phyloP scores from a whole-genome alignment of 2,113 vertebrate genomes.

The Urocitellus parryii region DNA sequence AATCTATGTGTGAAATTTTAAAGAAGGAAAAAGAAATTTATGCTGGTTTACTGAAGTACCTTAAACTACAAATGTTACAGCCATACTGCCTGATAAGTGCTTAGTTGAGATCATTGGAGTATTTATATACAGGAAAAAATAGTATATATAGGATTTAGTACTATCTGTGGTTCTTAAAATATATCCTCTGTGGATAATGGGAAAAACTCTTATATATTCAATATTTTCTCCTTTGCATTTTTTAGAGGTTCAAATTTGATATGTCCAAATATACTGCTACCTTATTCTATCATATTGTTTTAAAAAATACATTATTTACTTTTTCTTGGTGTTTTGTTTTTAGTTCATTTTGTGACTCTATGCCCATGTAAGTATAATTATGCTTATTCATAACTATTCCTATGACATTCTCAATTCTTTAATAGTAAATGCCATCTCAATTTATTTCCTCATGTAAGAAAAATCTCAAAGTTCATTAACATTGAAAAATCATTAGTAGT shows the following conservation, averaged over 20 bases:
- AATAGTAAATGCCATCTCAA: neutral
- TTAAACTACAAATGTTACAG: neutral
- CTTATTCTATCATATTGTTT: slow-evolving; percentile 20
- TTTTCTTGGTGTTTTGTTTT: neutral
- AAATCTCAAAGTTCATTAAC: slow-evolving; percentile 12
- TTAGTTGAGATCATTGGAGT: neutral
- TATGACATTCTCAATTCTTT: neutral
- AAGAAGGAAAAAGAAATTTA: neutral
- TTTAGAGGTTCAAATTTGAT: neutral
- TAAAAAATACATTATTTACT: neutral
- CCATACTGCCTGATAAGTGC: neutral
- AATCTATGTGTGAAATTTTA: neutral
- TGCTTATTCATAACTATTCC: slow-evolving; percentile 30
- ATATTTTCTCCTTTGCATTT: slow-evolving; percentile 28
- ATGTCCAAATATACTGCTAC: neutral
- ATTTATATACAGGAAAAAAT: neutral
- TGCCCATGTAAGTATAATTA: slow-evolving; percentile 1
- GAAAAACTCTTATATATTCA: neutral
- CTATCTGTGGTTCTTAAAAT: neutral
- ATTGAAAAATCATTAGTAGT: neutral
- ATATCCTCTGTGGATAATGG: neutral
- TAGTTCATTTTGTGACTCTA: slow-evolving; percentile 50
- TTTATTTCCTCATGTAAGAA: slow-evolving; percentile 48
- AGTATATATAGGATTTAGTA: neutral
- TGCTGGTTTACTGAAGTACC: neutral